Conservation (phyloP, 2,888 invertebrate genomes). For the Hoplodrina ambigua region DNA sequence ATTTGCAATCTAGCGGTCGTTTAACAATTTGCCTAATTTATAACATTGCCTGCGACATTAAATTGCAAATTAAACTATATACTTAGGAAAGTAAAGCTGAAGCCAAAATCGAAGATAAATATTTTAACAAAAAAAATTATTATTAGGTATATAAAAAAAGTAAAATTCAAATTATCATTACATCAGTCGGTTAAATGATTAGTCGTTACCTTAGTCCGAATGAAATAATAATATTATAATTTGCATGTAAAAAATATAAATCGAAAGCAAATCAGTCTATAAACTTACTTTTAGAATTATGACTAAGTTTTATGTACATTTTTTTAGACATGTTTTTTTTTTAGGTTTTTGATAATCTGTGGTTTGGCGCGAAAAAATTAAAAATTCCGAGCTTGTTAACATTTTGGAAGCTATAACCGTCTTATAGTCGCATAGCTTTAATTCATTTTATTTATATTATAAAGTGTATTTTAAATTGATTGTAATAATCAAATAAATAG, state of each 20-base stretch:
- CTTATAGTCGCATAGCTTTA: neutral
- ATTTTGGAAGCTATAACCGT: neutral
- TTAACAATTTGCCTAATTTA: slow-evolving; percentile 66
- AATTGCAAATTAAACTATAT: slow-evolving; percentile 71
- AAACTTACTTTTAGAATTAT: slow-evolving; percentile 84
- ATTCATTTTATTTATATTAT: neutral
- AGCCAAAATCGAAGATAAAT: slow-evolving; percentile 75
- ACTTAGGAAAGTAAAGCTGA: slow-evolving; percentile 81
- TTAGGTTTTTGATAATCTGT: slow-evolving; percentile 54
- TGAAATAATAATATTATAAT: slow-evolving; percentile 68
- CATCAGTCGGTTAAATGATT: slow-evolving; percentile 82
- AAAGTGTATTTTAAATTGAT: neutral
- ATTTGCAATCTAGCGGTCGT: slow-evolving; percentile 69
- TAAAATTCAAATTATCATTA: slow-evolving; percentile 74
- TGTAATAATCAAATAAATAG: slow-evolving; percentile 25
- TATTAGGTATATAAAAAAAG: slow-evolving; percentile 11
- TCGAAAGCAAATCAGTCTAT: slow-evolving; percentile 89
- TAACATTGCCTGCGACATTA: slow-evolving; percentile 67
- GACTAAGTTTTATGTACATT: slow-evolving; percentile 83
- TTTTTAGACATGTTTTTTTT: slow-evolving; percentile 67
- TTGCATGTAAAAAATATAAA: slow-evolving; percentile 69
- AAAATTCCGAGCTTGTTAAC: neutral
- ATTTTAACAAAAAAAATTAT: slow-evolving; percentile 61
- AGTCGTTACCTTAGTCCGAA: slow-evolving; percentile 72
- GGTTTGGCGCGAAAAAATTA: slow-evolving; percentile 65